phyloP scores from a whole-genome alignment of 2,797 vertebrate species.

The Sylvia borin region DNA sequence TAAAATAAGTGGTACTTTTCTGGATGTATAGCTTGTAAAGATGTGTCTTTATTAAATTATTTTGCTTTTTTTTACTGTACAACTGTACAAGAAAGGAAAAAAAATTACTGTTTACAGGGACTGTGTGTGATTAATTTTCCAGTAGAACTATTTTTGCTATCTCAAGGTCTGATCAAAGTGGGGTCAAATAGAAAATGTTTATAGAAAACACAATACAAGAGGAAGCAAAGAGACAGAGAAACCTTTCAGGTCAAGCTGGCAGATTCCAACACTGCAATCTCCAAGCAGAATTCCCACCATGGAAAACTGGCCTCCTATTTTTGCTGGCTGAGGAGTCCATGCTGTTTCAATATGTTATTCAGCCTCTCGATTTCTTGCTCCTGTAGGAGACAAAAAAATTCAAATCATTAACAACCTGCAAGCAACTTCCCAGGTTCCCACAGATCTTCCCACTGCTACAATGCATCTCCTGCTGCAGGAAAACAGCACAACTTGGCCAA shows the following conservation, averaged over 20 bases:
- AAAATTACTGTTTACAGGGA: not conserved
- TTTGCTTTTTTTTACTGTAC: slow-evolving; percentile 32
- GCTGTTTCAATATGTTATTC: slow-evolving; percentile 80
- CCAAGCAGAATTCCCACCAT: not conserved
- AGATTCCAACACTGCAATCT: not conserved
- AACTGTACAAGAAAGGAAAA: slow-evolving; percentile 15
- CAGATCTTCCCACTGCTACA: not conserved
- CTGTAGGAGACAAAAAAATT: slow-evolving; percentile 67
- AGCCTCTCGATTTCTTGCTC: slow-evolving; percentile 88
- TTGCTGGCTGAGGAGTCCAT: slow-evolving; percentile 65
- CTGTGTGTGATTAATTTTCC: not conserved
- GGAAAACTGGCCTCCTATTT: not conserved
- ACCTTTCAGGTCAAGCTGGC: not conserved
- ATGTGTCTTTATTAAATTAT: slow-evolving; percentile 63
- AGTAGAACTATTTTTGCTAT: not conserved
- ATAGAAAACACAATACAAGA: not conserved
- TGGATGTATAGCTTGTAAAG: not conserved
- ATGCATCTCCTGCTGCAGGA: not conserved
- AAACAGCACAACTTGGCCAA: not conserved
- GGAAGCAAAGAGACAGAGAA: slow-evolving; percentile 27
- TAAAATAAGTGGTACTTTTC: not conserved
- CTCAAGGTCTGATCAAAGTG: not conserved
- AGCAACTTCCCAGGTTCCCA: not conserved
- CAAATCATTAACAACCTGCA: not conserved
- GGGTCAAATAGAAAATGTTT: not conserved